Conservation (phyloP, 2,888 invertebrate genomes). For the Acanthosepion esculentum region DNA sequence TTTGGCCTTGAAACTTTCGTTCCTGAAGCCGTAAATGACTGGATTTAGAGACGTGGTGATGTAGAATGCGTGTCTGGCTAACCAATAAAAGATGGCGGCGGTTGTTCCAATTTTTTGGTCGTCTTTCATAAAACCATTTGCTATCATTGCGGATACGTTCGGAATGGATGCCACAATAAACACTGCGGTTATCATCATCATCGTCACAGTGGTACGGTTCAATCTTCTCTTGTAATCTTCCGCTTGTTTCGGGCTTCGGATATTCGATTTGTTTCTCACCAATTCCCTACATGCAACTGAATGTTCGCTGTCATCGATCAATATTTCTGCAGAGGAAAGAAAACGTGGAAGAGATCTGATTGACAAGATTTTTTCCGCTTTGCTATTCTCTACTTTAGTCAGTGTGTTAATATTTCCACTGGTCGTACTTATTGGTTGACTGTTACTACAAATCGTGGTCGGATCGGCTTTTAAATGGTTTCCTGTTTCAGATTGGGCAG, state of each 20-base stretch:
- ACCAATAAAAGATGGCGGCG: not conserved
- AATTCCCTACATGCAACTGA: not conserved
- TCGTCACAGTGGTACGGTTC: constrained; percentile 34
- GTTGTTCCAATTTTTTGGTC: not conserved
- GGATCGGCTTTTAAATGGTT: not conserved
- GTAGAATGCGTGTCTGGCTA: not conserved
- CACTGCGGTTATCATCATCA: constrained; percentile 37
- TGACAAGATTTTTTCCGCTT: not conserved
- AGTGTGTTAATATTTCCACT: not conserved
- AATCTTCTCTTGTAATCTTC: not conserved
- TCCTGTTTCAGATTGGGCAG: not conserved
- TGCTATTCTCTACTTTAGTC: not conserved
- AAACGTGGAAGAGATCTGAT: not conserved
- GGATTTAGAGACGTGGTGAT: not conserved
- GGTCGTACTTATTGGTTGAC: not conserved
- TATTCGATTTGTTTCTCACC: not conserved
- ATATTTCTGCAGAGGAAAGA: not conserved
- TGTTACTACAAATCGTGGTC: not conserved
- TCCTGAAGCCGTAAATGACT: constrained; percentile 40
- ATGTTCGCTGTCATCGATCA: not conserved
- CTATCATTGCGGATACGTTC: not conserved
- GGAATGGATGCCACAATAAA: constrained; percentile 38
- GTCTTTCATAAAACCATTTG: not conserved
- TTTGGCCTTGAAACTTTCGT: constrained; percentile 18
- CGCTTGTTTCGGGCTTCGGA: not conserved